Percentiles rank a stretch among this genome's conserved stretches.
phyloP scores from a whole-genome alignment of 2,113 vertebrate species.

The Gopherus flavomarginatus region DNA sequence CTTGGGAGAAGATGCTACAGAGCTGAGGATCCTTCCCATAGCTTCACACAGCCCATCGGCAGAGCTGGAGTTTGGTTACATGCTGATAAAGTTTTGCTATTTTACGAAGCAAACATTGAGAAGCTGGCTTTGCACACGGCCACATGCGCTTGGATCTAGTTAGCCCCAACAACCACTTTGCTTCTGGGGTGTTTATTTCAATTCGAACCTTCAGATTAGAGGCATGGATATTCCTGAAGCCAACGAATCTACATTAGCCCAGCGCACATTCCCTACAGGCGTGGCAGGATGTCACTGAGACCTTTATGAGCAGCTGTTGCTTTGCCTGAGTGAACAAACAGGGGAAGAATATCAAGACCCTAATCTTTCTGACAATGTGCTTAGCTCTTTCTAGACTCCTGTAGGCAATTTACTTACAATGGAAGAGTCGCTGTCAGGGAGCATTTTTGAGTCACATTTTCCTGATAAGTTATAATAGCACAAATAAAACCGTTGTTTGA shows the following conservation, averaged over 20 bases:
- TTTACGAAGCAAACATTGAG: not conserved
- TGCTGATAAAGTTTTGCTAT: not conserved
- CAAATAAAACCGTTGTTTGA: not conserved
- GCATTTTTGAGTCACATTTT: accelerated
- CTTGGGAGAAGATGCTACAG: not conserved
- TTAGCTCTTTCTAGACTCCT: not conserved
- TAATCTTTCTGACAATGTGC: not conserved
- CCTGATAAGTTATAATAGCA: not conserved
- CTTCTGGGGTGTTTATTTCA: not conserved
- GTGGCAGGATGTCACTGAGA: not conserved
- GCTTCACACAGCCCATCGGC: not conserved
- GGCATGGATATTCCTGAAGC: not conserved
- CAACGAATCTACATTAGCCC: not conserved
- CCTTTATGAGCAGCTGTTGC: not conserved
- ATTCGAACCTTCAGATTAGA: not conserved
- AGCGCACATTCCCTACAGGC: too few relatives aligned
- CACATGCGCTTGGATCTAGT: not conserved
- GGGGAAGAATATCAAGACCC: not conserved
- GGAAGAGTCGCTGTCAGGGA: not conserved
- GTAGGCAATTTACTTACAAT: not conserved
- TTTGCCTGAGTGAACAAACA: not conserved
- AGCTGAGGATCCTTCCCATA: not conserved
- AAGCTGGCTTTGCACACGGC: not conserved
- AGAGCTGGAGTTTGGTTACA: not conserved
- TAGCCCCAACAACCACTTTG: not conserved